Percentiles rank a stretch among this genome's conserved stretches.
phyloP scores from a whole-genome alignment of 2,797 vertebrate genomes.

The Paedocypris micromegethes region DNA sequence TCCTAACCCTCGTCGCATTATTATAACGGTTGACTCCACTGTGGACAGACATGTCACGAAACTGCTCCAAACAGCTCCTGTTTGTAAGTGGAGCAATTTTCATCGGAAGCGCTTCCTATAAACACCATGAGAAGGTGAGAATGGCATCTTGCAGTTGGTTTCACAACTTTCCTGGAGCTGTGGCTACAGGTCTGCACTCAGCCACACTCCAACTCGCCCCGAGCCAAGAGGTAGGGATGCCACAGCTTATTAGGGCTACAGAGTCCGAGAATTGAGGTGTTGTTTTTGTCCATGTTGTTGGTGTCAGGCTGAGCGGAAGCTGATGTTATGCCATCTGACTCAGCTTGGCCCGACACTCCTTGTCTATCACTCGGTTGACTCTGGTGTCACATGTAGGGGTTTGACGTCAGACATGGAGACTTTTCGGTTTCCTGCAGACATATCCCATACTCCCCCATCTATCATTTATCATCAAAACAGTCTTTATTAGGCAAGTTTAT shows the following conservation, averaged over 20 bases:
- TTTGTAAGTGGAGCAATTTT: background rate
- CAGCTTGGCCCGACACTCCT: constrained; percentile 26
- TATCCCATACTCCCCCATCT: constrained; percentile 58
- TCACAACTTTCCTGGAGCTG: constrained; percentile 11
- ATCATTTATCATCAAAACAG: constrained; percentile 66
- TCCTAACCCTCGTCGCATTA: constrained; percentile 47
- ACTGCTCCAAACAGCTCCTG: background rate
- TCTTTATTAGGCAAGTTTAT: constrained; percentile 54
- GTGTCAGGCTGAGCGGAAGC: constrained; percentile 27
- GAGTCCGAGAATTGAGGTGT: constrained; percentile 21
- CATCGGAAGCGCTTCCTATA: no score
- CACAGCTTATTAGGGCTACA: constrained; percentile 13
- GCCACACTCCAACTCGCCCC: constrained; percentile 8
- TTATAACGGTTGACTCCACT: constrained; percentile 44
- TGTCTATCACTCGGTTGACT: constrained; percentile 29
- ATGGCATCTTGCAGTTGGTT: constrained; percentile 10
- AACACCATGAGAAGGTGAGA: constrained; percentile 11
- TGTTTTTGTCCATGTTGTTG: constrained; percentile 32
- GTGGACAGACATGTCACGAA: constrained; percentile 9
- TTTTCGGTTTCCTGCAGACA: constrained; percentile 52
- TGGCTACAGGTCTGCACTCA: constrained; percentile 15
- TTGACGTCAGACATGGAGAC: constrained; percentile 61
- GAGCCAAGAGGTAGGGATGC: constrained; percentile 11
- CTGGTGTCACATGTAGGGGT: constrained; percentile 65
- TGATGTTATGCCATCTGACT: constrained; percentile 46